A percentile compares a stretch with the other conserved stretches of the same genome.
Conservation (phyloP, 1,140 invertebrate genomes). For the Samia ricini region DNA sequence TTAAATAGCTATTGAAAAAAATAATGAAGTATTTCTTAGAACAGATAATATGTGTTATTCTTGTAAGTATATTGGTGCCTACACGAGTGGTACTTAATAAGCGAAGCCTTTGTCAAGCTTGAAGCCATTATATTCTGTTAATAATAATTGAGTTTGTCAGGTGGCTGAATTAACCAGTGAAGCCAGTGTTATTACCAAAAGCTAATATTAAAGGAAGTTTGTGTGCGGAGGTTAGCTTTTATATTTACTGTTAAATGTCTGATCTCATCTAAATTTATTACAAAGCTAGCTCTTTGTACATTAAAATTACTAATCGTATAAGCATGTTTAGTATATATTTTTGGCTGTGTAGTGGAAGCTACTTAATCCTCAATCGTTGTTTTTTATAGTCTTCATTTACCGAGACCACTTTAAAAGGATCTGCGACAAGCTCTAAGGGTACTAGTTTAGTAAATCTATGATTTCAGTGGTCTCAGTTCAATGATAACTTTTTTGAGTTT, state of each 20-base stretch:
- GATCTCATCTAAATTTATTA: background rate
- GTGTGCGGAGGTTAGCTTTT: background rate
- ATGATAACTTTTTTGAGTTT: background rate
- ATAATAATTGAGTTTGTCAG: background rate
- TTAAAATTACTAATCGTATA: background rate
- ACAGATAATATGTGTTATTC: slow-evolving; percentile 17
- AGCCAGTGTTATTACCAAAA: background rate
- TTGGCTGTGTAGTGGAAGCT: slow-evolving; percentile 45
- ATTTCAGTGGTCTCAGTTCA: background rate
- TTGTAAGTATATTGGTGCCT: slow-evolving; percentile 19
- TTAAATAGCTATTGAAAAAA: background rate
- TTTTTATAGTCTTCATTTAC: background rate
- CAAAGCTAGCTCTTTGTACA: background rate
- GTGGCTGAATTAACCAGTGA: background rate
- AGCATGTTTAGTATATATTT: slow-evolving; percentile 16
- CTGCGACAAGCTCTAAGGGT: slow-evolving; percentile 3
- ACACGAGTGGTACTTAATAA: slow-evolving; percentile 13
- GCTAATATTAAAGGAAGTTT: background rate
- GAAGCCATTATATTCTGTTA: slow-evolving; percentile 23
- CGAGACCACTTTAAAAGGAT: background rate
- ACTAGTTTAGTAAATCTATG: background rate
- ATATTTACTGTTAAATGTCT: background rate
- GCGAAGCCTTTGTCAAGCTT: slow-evolving; percentile 46
- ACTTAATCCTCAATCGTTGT: slow-evolving; percentile 45
- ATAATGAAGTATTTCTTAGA: background rate